phyloP scores from a whole-genome alignment of 2,113 vertebrate genomes.

The Mesoclemmys tuberculata region DNA sequence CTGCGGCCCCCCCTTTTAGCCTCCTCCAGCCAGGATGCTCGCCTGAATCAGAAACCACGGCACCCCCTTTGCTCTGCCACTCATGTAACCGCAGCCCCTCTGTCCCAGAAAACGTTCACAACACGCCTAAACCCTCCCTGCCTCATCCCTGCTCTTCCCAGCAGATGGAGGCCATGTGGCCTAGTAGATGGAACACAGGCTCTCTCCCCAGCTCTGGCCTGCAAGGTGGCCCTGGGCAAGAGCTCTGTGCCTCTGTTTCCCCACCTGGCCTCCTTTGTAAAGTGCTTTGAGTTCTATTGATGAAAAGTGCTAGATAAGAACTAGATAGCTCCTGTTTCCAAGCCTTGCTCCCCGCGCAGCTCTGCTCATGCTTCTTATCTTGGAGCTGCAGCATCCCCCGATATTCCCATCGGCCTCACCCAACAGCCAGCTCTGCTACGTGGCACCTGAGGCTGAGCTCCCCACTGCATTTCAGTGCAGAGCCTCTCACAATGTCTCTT shows the following conservation, averaged over 20 bases:
- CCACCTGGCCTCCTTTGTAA: rapidly evolving
- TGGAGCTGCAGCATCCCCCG: background rate
- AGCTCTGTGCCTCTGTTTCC: rapidly evolving
- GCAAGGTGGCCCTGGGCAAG: background rate
- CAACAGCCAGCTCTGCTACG: constrained; percentile 4
- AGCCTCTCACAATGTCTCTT: background rate
- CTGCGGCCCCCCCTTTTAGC: too few species aligned
- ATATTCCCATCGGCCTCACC: constrained; percentile 29
- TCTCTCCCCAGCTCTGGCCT: background rate
- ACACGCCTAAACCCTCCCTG: background rate
- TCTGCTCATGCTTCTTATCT: background rate
- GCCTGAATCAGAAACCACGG: too few species aligned
- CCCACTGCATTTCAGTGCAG: rapidly evolving
- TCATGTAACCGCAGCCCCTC: background rate
- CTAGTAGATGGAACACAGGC: background rate
- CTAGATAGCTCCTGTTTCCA: background rate
- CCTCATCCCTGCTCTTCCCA: rapidly evolving
- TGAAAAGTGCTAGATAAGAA: too few species aligned
- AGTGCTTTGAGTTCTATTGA: too few species aligned
- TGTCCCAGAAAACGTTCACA: rapidly evolving
- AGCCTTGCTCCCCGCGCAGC: background rate
- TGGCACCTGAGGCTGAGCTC: background rate
- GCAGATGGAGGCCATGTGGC: background rate
- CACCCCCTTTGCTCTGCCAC: too few species aligned
- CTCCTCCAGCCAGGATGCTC: too few species aligned